These are phyloP conservation scores for Pycnonotus jocosus DNA, from an alignment of 2,113 vertebrate species.

Conservation along the genomic window DNA sequence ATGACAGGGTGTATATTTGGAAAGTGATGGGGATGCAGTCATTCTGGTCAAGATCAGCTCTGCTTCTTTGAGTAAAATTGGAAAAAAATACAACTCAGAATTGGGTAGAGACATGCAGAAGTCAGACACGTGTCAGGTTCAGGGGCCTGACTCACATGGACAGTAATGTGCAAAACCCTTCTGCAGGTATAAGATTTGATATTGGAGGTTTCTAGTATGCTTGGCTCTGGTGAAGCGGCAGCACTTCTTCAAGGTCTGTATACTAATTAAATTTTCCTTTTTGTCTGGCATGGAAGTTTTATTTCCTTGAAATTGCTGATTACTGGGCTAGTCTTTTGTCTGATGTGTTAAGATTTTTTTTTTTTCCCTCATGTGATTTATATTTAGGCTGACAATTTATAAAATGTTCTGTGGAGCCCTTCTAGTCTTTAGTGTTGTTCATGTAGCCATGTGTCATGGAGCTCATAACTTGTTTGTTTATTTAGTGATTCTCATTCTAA, in stretches of 20 bases:
- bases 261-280: not conserved
- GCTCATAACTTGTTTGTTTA: slow-evolving; percentile 50
- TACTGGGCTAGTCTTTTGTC: not conserved
- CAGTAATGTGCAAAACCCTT: not conserved
- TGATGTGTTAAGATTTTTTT: not conserved
- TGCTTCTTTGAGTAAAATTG: not conserved
- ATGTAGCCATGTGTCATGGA: not conserved
- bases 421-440: not conserved
- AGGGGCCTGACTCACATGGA: not conserved
- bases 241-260: not conserved
- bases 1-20: not conserved
- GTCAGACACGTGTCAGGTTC: not conserved
- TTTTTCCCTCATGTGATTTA: not conserved
- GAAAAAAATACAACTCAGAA: not conserved
- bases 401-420: not conserved
- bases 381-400: not conserved
- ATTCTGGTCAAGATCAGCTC: not conserved
- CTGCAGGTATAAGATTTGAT: not conserved
- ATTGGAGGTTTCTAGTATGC: not conserved
- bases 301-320: not conserved
- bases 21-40: not conserved
- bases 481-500: slow-evolving; percentile 54
- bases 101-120: not conserved
- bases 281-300: not conserved
- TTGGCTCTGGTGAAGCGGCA: not conserved